These are phyloP conservation scores for Vulpes ferrilata DNA, from an alignment of 2,113 vertebrate species.

Conservation along the genomic window DNA sequence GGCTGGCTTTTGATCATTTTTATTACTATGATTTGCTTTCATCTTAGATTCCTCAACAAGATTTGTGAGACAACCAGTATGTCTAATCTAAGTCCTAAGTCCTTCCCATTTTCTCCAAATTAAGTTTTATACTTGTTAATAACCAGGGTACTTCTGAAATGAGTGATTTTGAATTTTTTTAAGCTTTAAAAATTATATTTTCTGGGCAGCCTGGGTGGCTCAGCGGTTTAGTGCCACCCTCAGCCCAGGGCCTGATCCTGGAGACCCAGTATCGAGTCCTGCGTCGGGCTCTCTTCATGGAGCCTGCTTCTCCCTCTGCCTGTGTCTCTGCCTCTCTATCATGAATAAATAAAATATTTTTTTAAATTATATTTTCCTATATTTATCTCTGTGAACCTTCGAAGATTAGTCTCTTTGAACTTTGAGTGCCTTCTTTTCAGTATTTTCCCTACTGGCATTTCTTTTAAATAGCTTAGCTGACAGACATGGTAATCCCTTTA, in stretches of 20 bases:
- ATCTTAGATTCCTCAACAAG: conserved; percentile 46
- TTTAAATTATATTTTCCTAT: conserved; percentile 6
- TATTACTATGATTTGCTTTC: conserved; percentile 43
- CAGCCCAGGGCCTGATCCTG: too few species aligned
- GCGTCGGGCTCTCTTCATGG: too few species aligned
- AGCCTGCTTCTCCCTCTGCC: too few species aligned
- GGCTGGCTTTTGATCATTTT: conserved; percentile 21
- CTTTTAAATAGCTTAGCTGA: conserved; percentile 8
- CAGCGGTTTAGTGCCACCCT: too few species aligned
- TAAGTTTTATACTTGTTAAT: conserved; percentile 32
- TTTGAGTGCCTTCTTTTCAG: neutral
- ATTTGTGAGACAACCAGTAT: conserved; percentile 18
- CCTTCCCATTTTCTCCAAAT: neutral
- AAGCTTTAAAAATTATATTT: conserved; percentile 42
- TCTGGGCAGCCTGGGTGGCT: neutral
- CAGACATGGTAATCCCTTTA: neutral
- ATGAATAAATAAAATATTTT: neutral
- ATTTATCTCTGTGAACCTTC: conserved; percentile 1
- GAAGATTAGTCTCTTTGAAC: conserved; percentile 40
- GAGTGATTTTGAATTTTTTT: conserved; percentile 3
- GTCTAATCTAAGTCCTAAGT: conserved; percentile 6
- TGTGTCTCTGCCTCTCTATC: too few species aligned
- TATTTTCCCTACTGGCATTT: conserved; percentile 22
- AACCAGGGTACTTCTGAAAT: conserved; percentile 35
- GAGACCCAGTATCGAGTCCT: too few species aligned